Conservation (phyloP, 1,140 invertebrate genomes). For the Anadara kagoshimensis region DNA sequence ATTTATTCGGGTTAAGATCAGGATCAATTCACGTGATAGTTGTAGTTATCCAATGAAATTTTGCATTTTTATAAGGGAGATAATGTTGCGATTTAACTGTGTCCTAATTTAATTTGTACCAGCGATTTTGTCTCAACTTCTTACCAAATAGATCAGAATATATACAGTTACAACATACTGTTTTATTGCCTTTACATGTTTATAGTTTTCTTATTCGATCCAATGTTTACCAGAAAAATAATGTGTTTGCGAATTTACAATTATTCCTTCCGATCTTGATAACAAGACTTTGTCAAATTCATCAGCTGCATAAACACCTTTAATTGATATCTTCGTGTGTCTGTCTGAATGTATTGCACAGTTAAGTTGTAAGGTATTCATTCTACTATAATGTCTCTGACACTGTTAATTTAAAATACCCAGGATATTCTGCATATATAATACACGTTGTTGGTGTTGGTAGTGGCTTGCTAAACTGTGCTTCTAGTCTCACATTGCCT, state of each 20-base stretch:
- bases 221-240: slow-evolving; percentile 26
- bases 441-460: slow-evolving; percentile 24
- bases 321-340: not conserved
- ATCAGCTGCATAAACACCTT: slow-evolving; percentile 17
- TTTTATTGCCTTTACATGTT: too few species aligned
- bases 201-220: slow-evolving; percentile 23
- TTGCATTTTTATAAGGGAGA: too few species aligned
- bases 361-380: slow-evolving; percentile 18
- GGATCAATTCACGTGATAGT: too few species aligned
- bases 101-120: too few species aligned
- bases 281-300: slow-evolving; percentile 16
- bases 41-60: too few species aligned
- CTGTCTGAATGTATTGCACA: slow-evolving; percentile 6
- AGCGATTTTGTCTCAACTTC: too few species aligned
- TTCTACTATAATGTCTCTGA: slow-evolving; percentile 25
- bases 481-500: slow-evolving; percentile 38
- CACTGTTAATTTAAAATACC: slow-evolving; percentile 38
- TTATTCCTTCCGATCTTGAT: slow-evolving; percentile 13
- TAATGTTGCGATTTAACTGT: too few species aligned
- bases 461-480: slow-evolving; percentile 23
- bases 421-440: slow-evolving; percentile 31
- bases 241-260: slow-evolving; percentile 29
- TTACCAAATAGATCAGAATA: too few species aligned
- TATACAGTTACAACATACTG: too few species aligned
- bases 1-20: too few species aligned